These are phyloP conservation scores for Philereme vetulata DNA, from an alignment of 2,888 invertebrate genomes.

Conservation along the genomic window DNA sequence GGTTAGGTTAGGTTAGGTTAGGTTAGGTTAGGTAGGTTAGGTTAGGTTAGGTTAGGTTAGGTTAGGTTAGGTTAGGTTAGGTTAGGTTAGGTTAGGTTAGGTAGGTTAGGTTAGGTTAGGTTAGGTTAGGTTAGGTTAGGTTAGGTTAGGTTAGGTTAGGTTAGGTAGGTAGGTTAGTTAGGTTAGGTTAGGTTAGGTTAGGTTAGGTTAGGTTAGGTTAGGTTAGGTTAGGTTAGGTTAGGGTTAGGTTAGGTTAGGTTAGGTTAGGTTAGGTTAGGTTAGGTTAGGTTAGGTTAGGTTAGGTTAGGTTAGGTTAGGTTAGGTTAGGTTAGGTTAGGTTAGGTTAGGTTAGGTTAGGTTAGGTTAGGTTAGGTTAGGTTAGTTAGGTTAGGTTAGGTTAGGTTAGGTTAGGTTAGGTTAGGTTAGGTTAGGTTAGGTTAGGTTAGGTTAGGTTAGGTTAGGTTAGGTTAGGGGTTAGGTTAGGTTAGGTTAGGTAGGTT, in stretches of 20 bases:
- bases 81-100: conserved; percentile 38
- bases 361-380: conserved; percentile 36
- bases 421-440: conserved; percentile 33
- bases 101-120: no score
- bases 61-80: conserved; percentile 39
- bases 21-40: conserved; percentile 37
- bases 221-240: no score
- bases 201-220: conserved; percentile 17
- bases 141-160: conserved; percentile 39
- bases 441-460: conserved; percentile 30
- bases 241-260: conserved; percentile 27
- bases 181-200: conserved; percentile 40
- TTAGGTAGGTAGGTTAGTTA: no score
- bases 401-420: conserved; percentile 25
- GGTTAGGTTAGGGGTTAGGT: conserved; percentile 26
- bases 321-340: conserved; percentile 40
- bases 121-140: conserved; percentile 38
- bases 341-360: conserved; percentile 41
- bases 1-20: conserved; percentile 38
- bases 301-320: conserved; percentile 37
- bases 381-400: conserved; percentile 38
- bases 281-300: conserved; percentile 32
- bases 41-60: conserved; percentile 13
- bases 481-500: conserved; percentile 8
- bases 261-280: conserved; percentile 34